Percentiles rank a stretch among this genome's conserved stretches.
Evolutionary conservation across 2,888 invertebrate species (phyloP).

Genomic region (Dolomedes plantarius): DNA sequence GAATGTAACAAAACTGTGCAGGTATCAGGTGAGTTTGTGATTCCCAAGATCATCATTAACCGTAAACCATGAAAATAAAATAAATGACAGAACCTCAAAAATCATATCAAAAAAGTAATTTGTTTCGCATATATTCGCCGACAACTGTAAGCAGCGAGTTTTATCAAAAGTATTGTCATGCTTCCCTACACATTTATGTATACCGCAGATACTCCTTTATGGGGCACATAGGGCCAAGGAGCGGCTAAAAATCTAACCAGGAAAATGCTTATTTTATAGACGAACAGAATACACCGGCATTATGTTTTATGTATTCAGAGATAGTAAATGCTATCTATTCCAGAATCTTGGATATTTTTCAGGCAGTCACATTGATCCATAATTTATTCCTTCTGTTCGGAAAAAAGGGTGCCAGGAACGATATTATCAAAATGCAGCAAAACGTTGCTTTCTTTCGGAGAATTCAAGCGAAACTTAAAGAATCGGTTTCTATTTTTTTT

Average conservation of each 20-base stretch:
- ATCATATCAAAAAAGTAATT: no score
- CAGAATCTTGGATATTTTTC: neutral
- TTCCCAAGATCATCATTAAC: no score
- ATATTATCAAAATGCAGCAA: no score
- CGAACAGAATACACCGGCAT: neutral
- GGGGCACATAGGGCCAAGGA: conserved; percentile 26
- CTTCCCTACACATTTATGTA: neutral
- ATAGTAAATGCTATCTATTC: neutral
- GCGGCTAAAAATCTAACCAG: neutral
- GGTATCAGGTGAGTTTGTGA: no score
- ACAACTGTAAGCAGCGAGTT: neutral
- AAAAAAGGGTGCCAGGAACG: neutral
- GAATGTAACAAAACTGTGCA: no score
- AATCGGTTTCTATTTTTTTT: no score
- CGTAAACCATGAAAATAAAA: no score
- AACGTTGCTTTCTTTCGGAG: no score
- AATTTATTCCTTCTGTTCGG: neutral
- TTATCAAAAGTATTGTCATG: neutral
- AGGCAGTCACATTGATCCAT: neutral
- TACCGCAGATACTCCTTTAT: conserved; percentile 39
- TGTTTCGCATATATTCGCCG: neutral
- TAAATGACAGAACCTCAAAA: no score
- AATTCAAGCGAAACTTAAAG: no score
- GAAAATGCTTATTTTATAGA: neutral
- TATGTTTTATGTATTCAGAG: neutral